Evolutionary conservation across 2,797 vertebrate species (phyloP).

Genomic region (Hoplostethus mediterraneus): DNA sequence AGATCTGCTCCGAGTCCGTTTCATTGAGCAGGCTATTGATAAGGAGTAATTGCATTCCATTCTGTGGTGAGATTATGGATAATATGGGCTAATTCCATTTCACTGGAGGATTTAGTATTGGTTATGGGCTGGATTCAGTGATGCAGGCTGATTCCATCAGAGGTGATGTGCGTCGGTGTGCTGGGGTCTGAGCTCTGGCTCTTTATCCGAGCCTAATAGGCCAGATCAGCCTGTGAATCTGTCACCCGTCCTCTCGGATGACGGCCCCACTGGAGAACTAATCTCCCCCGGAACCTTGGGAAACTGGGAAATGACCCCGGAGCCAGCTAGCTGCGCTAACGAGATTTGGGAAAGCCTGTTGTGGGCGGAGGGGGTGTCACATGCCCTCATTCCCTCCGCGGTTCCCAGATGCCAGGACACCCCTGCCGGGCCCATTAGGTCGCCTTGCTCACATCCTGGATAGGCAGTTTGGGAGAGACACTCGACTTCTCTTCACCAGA

Average conservation of each 20-base stretch:
- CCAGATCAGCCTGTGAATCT: constrained; percentile 87
- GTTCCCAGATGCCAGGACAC: constrained; percentile 80
- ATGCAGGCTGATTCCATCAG: constrained; percentile 79
- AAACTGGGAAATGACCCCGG: constrained; percentile 77
- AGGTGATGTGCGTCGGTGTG: constrained; percentile 68
- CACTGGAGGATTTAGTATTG: constrained; percentile 46
- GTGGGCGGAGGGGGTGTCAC: constrained; percentile 81
- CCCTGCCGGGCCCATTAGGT: constrained; percentile 64
- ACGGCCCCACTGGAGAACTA: constrained; percentile 71
- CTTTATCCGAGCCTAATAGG: constrained; percentile 85
- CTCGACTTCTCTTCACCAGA: no score
- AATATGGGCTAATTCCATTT: constrained; percentile 44
- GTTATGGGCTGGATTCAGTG: constrained; percentile 61
- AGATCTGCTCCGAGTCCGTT: not conserved
- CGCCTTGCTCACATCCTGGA: constrained; percentile 45
- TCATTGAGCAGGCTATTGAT: constrained; percentile 3
- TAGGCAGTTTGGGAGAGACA: constrained; percentile 61
- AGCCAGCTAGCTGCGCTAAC: constrained; percentile 82
- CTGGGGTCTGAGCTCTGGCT: constrained; percentile 71
- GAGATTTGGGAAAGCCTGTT: constrained; percentile 85
- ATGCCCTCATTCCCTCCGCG: constrained; percentile 78
- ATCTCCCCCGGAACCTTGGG: constrained; percentile 81
- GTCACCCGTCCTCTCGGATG: constrained; percentile 79
- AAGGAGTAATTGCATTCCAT: constrained; percentile 46
- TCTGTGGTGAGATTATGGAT: constrained; percentile 25